These are phyloP conservation scores for Cephalopachus bancanus DNA, from an alignment of 2,797 vertebrate genomes.

Conservation along the genomic window DNA sequence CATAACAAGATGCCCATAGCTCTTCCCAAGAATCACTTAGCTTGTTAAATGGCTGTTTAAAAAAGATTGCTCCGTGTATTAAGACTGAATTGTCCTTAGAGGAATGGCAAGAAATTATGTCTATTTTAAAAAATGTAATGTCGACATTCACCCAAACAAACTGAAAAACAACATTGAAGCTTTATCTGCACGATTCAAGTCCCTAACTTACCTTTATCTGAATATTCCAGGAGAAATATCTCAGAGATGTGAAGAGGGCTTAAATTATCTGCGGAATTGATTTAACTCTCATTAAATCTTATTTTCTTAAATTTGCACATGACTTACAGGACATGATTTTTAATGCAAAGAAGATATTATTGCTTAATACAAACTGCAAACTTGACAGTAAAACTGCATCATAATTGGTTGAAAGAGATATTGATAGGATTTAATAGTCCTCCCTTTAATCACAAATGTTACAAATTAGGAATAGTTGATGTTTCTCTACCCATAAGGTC, in stretches of 20 bases:
- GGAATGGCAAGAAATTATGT: constrained; percentile 13
- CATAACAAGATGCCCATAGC: background rate
- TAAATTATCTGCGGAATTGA: background rate
- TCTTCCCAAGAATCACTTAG: background rate
- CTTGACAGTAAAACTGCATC: background rate
- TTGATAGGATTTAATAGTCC: background rate
- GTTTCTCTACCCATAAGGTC: background rate
- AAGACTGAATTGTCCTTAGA: background rate
- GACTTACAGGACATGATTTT: background rate
- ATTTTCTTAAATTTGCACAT: background rate
- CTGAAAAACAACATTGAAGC: background rate
- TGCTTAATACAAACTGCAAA: background rate
- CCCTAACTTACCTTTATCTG: background rate
- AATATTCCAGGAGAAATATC: background rate
- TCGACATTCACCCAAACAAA: constrained; percentile 24
- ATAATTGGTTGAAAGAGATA: background rate
- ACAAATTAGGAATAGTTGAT: background rate
- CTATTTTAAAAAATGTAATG: background rate
- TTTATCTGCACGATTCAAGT: background rate
- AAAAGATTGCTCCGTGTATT: background rate
- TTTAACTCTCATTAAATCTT: background rate
- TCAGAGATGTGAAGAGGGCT: background rate
- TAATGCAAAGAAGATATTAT: background rate
- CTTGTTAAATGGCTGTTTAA: constrained; percentile 46
- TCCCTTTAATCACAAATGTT: background rate